These are phyloP conservation scores for Apteryx owenii DNA, from an alignment of 2,113 vertebrate species.

Conservation along the genomic window DNA sequence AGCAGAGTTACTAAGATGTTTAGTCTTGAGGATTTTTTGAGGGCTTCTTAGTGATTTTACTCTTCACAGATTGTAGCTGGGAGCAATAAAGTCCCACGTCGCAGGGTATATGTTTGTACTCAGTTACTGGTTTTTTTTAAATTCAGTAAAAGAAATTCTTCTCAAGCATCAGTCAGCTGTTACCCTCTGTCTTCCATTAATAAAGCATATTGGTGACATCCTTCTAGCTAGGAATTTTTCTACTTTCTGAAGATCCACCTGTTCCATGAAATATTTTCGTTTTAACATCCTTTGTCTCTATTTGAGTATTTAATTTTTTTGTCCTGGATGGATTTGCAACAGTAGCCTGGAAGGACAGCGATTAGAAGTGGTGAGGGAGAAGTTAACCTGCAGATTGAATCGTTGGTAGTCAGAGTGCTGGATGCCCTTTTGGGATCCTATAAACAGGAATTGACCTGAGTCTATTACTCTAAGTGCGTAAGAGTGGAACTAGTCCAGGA, in stretches of 20 bases:
- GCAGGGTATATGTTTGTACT: neutral
- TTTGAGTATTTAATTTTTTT: neutral
- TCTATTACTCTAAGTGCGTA: neutral
- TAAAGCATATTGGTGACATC: neutral
- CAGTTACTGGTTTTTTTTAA: neutral
- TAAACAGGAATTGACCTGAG: neutral
- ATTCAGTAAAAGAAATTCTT: neutral
- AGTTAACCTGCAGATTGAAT: neutral
- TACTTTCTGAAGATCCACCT: neutral
- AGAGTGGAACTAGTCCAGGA: neutral
- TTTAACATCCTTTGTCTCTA: neutral
- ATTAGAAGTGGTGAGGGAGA: neutral
- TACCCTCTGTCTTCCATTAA: neutral
- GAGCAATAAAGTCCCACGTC: neutral
- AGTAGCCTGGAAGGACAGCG: neutral
- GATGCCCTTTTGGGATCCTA: neutral
- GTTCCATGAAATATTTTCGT: neutral
- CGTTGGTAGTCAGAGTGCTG: neutral
- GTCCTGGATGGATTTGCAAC: neutral
- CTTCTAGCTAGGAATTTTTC: neutral
- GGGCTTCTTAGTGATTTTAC: neutral
- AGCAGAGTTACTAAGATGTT: neutral
- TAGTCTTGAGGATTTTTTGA: neutral
- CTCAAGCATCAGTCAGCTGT: neutral
- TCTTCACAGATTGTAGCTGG: neutral